Conservation (phyloP, 2,113 vertebrate species). For the Dolichallabes microphthalmus region DNA sequence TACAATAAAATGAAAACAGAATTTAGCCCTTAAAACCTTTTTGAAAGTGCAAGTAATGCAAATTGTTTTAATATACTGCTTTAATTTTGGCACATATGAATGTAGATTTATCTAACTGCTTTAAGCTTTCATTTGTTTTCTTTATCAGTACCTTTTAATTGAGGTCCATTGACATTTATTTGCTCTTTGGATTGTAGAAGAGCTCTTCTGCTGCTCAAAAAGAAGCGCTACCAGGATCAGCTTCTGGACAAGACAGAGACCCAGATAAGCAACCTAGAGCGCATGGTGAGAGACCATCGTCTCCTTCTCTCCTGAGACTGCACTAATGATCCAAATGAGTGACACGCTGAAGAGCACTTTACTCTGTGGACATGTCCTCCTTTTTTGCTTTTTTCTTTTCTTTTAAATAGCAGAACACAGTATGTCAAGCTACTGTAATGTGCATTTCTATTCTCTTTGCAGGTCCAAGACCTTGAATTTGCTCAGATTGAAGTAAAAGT, state of each 20-base stretch:
- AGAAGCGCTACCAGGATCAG: conserved; percentile 90
- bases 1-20: not conserved
- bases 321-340: conserved; percentile 31
- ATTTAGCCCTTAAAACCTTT: not conserved
- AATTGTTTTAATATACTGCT: not conserved
- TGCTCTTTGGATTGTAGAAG: conserved; percentile 67
- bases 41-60: not conserved
- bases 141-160: not conserved
- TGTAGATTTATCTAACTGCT: no score
- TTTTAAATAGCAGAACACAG: conserved; percentile 6
- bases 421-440: not conserved
- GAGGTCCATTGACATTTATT: not conserved
- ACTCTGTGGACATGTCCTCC: conserved; percentile 26
- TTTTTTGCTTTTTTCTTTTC: not conserved
- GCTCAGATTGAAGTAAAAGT: conserved; percentile 92
- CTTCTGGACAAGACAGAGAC: conserved; percentile 86
- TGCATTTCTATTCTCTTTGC: conserved; percentile 23
- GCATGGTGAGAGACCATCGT: conserved; percentile 75
- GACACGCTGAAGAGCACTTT: conserved; percentile 20
- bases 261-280: conserved; percentile 90
- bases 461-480: conserved; percentile 95
- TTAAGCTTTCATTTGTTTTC: no score
- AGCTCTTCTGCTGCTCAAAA: conserved; percentile 88
- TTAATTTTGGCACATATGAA: not conserved
- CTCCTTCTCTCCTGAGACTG: conserved; percentile 1